Percentiles rank a stretch among this genome's conserved stretches.
Evolutionary conservation across 2,888 invertebrate genomes (phyloP).

Genomic region (Formica aserva): DNA sequence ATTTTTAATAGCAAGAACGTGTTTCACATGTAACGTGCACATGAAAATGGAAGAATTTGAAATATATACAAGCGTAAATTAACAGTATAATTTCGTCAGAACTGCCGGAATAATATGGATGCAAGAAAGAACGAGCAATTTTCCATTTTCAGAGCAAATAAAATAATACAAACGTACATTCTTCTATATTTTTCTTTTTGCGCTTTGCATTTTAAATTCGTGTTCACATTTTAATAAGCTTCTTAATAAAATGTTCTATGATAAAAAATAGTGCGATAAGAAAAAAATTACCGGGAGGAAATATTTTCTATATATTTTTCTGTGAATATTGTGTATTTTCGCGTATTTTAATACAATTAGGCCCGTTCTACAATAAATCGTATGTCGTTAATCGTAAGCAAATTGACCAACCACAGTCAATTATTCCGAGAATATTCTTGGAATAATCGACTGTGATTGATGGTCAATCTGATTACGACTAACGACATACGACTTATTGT

Average conservation of each 20-base stretch:
- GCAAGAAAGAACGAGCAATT: constrained; percentile 15
- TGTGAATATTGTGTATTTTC: not conserved
- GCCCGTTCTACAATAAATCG: too few relatives aligned
- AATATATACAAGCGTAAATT: constrained; percentile 16
- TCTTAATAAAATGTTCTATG: not conserved
- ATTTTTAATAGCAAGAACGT: not conserved
- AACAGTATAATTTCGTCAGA: constrained; percentile 20
- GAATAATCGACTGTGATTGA: too few relatives aligned
- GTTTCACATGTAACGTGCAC: not conserved
- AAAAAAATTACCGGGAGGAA: not conserved
- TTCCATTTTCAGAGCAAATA: constrained; percentile 17
- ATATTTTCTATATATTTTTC: not conserved
- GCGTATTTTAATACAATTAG: not conserved
- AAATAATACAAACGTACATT: constrained; percentile 10
- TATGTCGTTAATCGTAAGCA: too few relatives aligned
- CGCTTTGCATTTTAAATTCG: not conserved
- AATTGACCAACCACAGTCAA: too few relatives aligned
- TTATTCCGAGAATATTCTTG: too few relatives aligned
- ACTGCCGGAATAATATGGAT: constrained; percentile 37
- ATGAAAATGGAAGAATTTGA: constrained; percentile 2
- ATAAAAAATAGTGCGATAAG: not conserved
- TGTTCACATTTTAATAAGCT: constrained; percentile 11
- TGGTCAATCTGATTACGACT: too few relatives aligned
- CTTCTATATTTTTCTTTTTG: constrained; percentile 6
- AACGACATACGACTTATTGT: too few relatives aligned